Evolutionary conservation across 1,140 invertebrate genomes (phyloP).

Genomic region (Polypedilum vanderplanki): DNA sequence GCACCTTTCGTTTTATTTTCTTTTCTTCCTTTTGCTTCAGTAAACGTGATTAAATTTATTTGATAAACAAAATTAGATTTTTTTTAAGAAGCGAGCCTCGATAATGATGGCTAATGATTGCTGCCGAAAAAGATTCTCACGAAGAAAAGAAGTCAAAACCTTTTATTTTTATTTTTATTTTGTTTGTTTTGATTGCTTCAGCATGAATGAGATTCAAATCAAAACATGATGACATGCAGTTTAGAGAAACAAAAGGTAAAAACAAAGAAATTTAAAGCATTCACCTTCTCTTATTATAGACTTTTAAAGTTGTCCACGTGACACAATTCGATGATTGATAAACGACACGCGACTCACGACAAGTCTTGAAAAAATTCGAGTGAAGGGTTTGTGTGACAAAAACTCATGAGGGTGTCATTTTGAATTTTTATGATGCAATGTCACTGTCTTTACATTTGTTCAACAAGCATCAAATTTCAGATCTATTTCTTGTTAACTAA

Average conservation of each 20-base stretch:
- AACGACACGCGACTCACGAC: neutral
- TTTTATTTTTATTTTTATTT: neutral
- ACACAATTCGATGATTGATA: neutral
- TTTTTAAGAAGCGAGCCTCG: neutral
- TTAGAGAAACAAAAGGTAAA: conserved; percentile 11
- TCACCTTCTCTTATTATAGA: conserved; percentile 7
- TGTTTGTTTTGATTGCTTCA: neutral
- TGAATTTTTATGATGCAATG: neutral
- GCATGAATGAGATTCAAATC: neutral
- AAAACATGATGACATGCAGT: conserved; percentile 1
- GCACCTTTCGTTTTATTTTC: neutral
- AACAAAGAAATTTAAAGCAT: neutral
- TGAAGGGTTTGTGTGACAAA: neutral
- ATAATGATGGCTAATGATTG: neutral
- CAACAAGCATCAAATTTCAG: conserved; percentile 15
- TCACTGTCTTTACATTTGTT: conserved; percentile 20
- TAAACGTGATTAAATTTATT: neutral
- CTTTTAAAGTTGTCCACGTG: neutral
- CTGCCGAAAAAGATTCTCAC: neutral
- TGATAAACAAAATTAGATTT: too few species aligned
- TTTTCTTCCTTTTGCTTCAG: neutral
- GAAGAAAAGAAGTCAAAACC: neutral
- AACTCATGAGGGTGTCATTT: neutral
- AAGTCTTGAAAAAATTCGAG: neutral
- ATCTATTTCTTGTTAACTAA: neutral